Base-by-base conservation (phyloP, 2,797 vertebrate genomes). In the Hoplostethus atlanticus region DNA sequence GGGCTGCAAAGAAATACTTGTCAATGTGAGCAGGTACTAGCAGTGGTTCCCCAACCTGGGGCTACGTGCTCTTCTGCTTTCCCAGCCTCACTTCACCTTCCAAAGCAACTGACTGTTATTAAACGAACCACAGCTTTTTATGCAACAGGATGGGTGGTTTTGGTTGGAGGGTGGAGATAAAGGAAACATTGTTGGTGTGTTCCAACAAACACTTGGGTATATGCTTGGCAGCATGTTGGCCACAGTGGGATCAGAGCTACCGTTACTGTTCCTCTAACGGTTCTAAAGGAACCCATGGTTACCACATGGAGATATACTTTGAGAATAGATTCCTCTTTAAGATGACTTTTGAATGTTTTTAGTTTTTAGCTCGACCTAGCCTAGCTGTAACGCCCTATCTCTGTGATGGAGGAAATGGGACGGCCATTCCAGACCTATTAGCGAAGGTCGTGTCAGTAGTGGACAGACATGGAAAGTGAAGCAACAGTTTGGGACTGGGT, bases 381-480 rank as follows among this genome's bases (percentile, higher is more conserved):
- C 67, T 10, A 51, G 11, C 61, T 76, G 53, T 81, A 62, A 71
- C 76, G 75, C 71, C 46, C 61, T 52, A 76, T 78, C 70, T 78
- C 78, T 76, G 63, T 79, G 71, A 69, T 58, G 76, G 70, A 81
- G 81, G 81, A 83, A 89, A 87, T 13, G 51, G 81, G 47, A 59
- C 0, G 59, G 74, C 60, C 89, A 85, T 90, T 84, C 87, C 85
- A 85, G 72, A 87, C 84, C 84, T 75, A 86, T 91, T 90, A 90
- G 77, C 65, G 30, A 81, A 81, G 78, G 70, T 79, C 77, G 74
- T 87, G 84, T 87, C 72, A 36, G 73, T 63, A 63, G 64, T 8
- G 79, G 50, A 76, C 72, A 68, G 44, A 68, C 50, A 72, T 12
- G 6, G 38, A 62, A 11, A 53, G 52, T 5, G 5, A 57, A 73